Conservation (phyloP, 2,113 vertebrate genomes). For the western clawed frog (Xenopus tropicalis) region DNA sequence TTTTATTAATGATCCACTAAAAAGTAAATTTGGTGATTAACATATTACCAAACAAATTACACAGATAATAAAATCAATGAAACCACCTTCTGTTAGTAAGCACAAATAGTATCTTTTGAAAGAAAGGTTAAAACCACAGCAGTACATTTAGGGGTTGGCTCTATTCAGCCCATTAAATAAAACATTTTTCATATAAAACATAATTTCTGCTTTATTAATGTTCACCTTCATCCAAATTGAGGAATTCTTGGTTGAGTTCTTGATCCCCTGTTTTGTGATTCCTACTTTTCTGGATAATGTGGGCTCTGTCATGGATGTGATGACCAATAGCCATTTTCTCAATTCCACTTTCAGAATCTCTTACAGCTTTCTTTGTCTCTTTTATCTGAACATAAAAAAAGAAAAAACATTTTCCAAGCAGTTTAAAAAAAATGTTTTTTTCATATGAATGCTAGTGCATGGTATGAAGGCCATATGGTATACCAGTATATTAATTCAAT, state of each 20-base stretch:
- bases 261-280: constrained; percentile 85
- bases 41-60: no score
- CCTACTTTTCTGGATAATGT: constrained; percentile 79
- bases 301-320: constrained; percentile 84
- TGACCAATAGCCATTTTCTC: constrained; percentile 90
- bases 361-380: constrained; percentile 80
- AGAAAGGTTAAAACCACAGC: no score
- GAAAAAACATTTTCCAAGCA: constrained; percentile 2
- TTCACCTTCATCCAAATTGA: constrained; percentile 90
- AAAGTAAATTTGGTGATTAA: no score
- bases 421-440: constrained; percentile 6
- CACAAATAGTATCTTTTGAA: no score
- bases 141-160: no score
- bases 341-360: constrained; percentile 85
- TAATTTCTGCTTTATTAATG: not conserved
- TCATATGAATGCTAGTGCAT: no score
- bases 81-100: no score
- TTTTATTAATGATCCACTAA: no score
- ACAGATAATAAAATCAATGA: no score
- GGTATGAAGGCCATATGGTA: no score
- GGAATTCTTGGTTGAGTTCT: constrained; percentile 89
- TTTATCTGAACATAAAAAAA: constrained; percentile 68
- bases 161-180: no score
- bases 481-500: no score
- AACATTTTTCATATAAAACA: not conserved